Evolutionary conservation across 2,888 invertebrate species (phyloP), one percentile per base, ranked within the genome.

Genomic region (Drosophila formosana): DNA sequence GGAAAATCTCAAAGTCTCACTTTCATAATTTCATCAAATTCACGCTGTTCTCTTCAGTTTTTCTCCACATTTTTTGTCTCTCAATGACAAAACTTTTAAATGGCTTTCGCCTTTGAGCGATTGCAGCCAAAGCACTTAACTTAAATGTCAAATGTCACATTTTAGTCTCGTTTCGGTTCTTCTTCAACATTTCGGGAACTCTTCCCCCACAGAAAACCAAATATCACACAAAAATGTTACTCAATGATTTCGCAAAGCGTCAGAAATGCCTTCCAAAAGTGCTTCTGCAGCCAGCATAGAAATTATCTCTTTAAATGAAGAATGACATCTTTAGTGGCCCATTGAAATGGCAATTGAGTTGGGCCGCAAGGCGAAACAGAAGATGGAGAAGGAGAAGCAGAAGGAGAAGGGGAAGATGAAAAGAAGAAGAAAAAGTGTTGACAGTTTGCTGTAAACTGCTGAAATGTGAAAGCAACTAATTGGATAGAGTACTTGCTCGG

Each of bases 41-140:
- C 51, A 61, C 58, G 47, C 66, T 61, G 53, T 57, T 43, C 55
- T 65, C 60, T 37, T n/a, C 11, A 23, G 9, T 30, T 9, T 25
- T 26, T 43, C 23, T 6, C 28, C 11, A 11, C 28, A 23, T 32
- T 3, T 45, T 11, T 23, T 37, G 53, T 45, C 51, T 57, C 45
- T 66, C 75, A 75, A 83, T 82, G 82, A 81, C 84, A 87, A 82
- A 82, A 84, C 73, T 87, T 82, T 85, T 74, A 85, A 81, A 85
- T 81, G 81, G 64, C 39, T 63, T 73, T 63, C 55, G 67, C 49
- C 73, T 83, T 73, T 80, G 85, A 87, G 82, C 75, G 76, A 84
- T 87, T 87, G 88, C 82, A 87, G 64, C 72, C 61, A 57, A 60
- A 58, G 76, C 82, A 87, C 82, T 82, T 78, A 76, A 68, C 82